Base-by-base conservation (phyloP, 2,888 invertebrate species). In the Chrysolina americana region DNA sequence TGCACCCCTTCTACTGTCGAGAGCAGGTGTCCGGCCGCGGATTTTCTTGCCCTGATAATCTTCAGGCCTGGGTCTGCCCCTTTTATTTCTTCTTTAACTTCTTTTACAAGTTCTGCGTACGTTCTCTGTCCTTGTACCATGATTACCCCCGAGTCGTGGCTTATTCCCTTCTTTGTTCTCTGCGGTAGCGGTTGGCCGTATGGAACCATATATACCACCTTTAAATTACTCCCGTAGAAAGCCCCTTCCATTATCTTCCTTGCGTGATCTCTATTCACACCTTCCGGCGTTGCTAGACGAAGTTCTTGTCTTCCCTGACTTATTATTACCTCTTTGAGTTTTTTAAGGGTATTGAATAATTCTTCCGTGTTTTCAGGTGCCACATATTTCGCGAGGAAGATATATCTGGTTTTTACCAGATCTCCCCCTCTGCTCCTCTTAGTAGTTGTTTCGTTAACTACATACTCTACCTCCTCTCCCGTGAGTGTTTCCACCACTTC, bases 91-190 rank as follows among this genome's bases (percentile, higher is more conserved):
- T 44, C 28, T n/a, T 73, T 73, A 0, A 69, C 69, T 17, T 50
- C 50, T 23, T 17, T 73, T 0, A 73, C 53, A 2, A 73, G 65
- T 10, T 73, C 73, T 5, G 73, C 73, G 23, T 73, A 64, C 6
- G 53, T 47, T 36, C 36, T 66, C 47, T n/a, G 28, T 28, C 28
- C 28, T 28, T 28, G 28, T 28, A 28, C 5, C 28, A 28, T 28
- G 5, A 28, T 28, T 17, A 44, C 50, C 17, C 47, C 59, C 15
- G 23, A 41, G 0, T 65, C 21, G 1, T 64, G 50, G 19, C 56
- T 23, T 15, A 17, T 23, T 21, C 59, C 68, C 36, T 63, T 41
- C 36, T 15, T 28, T 36, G 10, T 8, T 8, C 15, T 10, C 44
- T 44, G 15, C 8, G 44, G 44, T 10, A 4, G 4, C 44, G 15